Evolutionary conservation across 2,797 vertebrate genomes (phyloP), one percentile per base, ranked within the genome.

Genomic region (Malurus splendens): DNA sequence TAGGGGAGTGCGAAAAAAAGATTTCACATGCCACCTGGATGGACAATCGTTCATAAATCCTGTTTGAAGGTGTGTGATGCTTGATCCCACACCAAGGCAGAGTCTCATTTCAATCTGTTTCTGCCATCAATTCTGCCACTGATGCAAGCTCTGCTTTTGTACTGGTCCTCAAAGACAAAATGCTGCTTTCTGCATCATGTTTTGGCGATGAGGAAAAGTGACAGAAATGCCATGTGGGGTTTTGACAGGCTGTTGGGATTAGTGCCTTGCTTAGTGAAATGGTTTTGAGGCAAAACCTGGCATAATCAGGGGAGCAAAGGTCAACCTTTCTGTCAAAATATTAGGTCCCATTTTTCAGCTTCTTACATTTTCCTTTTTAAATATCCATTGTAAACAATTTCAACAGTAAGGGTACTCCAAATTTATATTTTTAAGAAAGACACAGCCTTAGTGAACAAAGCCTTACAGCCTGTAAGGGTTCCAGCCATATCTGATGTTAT

Each of bases 401-500:
- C 27, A 60, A 41, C 32, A 71, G 18, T 48, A 81, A 87, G 83
- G 12, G 28, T 45, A 59, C 12, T 33, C 16, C 25, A 52, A 65
- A 79, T 60, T 16, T 19, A 3, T 55, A 13, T 62, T 61, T 60
- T 72, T 18, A 59, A 57, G 71, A 85, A 87, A 84, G 52, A 56
- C 15, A 39, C 6, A 8, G 45, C 9, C n/a, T 82, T 86, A 82
- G 36, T 28, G 14, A 12, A 68, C 56, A 51, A 91, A 90, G 42
- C 14, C 16, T 73, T 87, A 38, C 30, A 89, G 56, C 14, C 44
- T 91, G 71, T 27, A 75, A 89, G 48, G 73, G 74, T 93, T 92
- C 57, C 41, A 87, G 70, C 42, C 42, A 75, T 90, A 93, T 88
- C 92, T 95, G 75, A 93, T 89, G 68, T 93, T 79, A 78, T 74